Base-by-base conservation (phyloP, 2,888 invertebrate species). In the Scelioninae gen. 1 region DNA sequence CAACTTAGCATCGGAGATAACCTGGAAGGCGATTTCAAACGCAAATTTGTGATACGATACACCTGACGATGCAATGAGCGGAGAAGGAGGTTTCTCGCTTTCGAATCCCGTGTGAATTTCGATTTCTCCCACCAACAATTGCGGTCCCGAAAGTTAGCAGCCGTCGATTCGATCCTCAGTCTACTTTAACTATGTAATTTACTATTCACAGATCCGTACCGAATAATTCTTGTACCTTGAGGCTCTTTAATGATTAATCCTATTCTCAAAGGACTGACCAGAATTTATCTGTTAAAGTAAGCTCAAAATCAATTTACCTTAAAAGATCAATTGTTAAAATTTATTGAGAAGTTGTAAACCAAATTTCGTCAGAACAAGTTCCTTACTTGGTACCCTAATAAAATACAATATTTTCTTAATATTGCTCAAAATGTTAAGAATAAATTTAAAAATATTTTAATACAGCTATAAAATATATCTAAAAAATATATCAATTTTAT, bases 91-190 rank as follows among this genome's bases (percentile, higher is more conserved):
- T 85, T 88, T 86, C 83, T 83, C 83, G 83, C 85, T 86, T 85
- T 85, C 85, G 86, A 87, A 84, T 88, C 88, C 86, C 87, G 69
- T 77, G 86, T 85, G 89, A 87, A 85, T 88, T 88, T 86, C 86
- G 83, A 85, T 83, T 84, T 83, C 84, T 85, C 78, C 79, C 56
- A 74, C 71, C 86, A 85, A 86, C 86, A 87, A 88, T 88, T 88
- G 89, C 83, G 91, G 90, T 90, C 80, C 86, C 75, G 85, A 85
- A 89, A 91, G 89, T 91, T 90, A 90, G 86, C 80, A 66, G 58
- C 34, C 80, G 86, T 86, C 88, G 87, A 88, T 88, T 86, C 86
- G 86, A 88, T 87, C 85, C 82, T 53, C 80, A 82, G 71, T 75
- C 80, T 74, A 72, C 81, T 69, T 81, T 68, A 77, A 84, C 85